Conservation (phyloP, 2,113 vertebrate genomes). For the Caranx ignobilis region DNA sequence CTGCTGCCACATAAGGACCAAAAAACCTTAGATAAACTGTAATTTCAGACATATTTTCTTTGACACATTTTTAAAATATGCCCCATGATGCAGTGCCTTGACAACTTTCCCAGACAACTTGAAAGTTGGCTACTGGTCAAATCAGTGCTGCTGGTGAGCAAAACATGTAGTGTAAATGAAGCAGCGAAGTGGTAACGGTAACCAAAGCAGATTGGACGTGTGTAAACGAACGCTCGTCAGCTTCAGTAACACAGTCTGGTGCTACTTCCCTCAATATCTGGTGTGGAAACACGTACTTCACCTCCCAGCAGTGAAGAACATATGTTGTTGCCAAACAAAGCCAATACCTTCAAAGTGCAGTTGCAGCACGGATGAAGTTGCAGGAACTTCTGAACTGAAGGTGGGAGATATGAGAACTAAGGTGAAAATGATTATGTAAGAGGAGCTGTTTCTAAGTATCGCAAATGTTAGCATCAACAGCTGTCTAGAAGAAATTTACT, state of each 20-base stretch:
- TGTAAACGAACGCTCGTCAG: conserved; percentile 47
- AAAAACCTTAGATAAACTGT: neutral
- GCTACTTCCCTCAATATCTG: conserved; percentile 23
- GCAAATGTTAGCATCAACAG: too few relatives aligned
- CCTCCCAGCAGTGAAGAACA: conserved; percentile 24
- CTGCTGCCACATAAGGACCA: neutral
- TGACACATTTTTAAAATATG: neutral
- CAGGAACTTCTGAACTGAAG: neutral
- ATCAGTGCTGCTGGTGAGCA: neutral
- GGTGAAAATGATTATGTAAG: neutral
- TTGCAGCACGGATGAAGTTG: neutral
- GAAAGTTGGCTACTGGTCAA: neutral
- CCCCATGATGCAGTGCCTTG: neutral
- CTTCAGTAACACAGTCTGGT: conserved; percentile 62
- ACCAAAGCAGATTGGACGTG: conserved; percentile 39
- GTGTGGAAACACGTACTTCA: conserved; percentile 11
- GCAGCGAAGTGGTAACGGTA: neutral
- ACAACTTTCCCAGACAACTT: conserved; percentile 5
- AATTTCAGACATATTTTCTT: neutral
- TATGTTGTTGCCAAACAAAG: conserved; percentile 29
- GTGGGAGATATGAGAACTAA: neutral
- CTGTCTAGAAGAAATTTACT: too few relatives aligned
- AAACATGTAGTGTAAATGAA: conserved; percentile 1
- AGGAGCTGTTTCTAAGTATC: too few relatives aligned
- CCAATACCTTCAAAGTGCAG: neutral